phyloP scores from a whole-genome alignment of 2,888 invertebrate species.

The Timandra comae region DNA sequence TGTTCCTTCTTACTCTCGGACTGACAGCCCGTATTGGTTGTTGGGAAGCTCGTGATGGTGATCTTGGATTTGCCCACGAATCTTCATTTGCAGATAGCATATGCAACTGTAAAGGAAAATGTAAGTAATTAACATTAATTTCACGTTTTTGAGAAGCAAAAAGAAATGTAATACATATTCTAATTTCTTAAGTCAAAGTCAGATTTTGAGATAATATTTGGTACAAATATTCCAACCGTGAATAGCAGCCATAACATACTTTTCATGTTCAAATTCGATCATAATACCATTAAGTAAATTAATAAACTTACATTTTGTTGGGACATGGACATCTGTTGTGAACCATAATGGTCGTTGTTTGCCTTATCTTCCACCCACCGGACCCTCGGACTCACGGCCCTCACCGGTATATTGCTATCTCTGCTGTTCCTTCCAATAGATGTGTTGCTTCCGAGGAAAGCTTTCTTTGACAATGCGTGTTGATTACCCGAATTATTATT shows the following conservation, averaged over 20 bases:
- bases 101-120: conserved; percentile 48
- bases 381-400: conserved; percentile 71
- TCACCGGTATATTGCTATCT: conserved; percentile 67
- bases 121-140: too few relatives aligned
- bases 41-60: conserved; percentile 63
- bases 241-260: too few relatives aligned
- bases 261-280: too few relatives aligned
- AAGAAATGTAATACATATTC: too few relatives aligned
- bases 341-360: conserved; percentile 52
- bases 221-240: too few relatives aligned
- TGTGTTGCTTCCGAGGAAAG: conserved; percentile 71
- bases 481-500: conserved; percentile 62
- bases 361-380: conserved; percentile 70
- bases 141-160: too few relatives aligned
- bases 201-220: too few relatives aligned
- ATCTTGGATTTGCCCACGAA: conserved; percentile 55
- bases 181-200: too few relatives aligned
- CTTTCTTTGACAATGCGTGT: conserved; percentile 67
- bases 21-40: conserved; percentile 72
- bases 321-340: conserved; percentile 59
- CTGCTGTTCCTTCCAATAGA: conserved; percentile 66
- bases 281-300: too few relatives aligned
- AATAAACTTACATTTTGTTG: conserved; percentile 62
- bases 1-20: conserved; percentile 64
- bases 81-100: conserved; percentile 48